Evolutionary conservation across 2,113 vertebrate species (phyloP).

Genomic region (Lasiurus cinereus): DNA sequence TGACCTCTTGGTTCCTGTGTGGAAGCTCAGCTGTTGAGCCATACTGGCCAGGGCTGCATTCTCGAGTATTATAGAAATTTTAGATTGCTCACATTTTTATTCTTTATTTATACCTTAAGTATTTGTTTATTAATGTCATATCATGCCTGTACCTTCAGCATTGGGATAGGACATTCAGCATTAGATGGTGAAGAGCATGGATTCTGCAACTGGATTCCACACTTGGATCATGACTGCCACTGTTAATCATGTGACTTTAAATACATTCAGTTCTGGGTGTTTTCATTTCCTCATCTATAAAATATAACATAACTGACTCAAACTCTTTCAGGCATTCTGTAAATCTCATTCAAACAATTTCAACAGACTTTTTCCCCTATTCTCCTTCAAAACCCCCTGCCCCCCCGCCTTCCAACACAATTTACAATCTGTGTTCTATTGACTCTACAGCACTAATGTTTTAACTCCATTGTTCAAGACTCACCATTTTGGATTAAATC

Average conservation of each 20-base stretch:
- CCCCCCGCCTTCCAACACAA: not conserved
- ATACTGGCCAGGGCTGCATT: not conserved
- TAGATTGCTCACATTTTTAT: not conserved
- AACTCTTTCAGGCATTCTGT: not conserved
- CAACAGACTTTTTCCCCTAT: not conserved
- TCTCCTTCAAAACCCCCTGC: too few relatives aligned
- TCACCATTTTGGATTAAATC: not conserved
- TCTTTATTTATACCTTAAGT: constrained; percentile 36
- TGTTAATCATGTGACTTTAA: not conserved
- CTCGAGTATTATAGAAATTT: constrained; percentile 43
- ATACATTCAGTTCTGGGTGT: not conserved
- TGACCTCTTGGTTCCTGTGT: too few relatives aligned
- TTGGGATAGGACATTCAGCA: not conserved
- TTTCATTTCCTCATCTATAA: not conserved
- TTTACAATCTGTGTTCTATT: not conserved
- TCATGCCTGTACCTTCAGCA: not conserved
- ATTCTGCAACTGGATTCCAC: not conserved
- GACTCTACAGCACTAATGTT: not conserved
- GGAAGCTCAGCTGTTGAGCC: too few relatives aligned
- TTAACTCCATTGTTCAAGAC: not conserved
- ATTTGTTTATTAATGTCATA: constrained; percentile 19
- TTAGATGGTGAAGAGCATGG: not conserved
- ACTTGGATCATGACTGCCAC: not conserved
- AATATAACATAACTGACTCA: not conserved
- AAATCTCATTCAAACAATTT: not conserved